phyloP scores from a whole-genome alignment of 2,113 vertebrate genomes.

The Plestiodon gilberti region DNA sequence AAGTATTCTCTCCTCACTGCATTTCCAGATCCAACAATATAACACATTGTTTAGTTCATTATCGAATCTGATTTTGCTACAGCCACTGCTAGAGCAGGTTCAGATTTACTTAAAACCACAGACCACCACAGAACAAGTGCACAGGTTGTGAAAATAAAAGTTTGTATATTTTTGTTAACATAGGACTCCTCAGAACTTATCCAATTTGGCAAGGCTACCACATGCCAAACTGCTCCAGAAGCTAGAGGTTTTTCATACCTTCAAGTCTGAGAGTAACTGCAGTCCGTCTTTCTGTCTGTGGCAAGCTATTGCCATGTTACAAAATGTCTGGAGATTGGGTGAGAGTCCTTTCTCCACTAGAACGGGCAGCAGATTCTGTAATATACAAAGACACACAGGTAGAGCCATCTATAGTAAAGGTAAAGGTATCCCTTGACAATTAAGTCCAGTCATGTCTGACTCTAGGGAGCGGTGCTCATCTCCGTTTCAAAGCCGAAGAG shows the following conservation, averaged over 20 bases:
- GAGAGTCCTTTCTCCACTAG: constrained; percentile 80
- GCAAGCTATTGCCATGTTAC: constrained; percentile 88
- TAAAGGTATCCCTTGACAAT: too few species aligned
- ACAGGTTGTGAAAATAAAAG: neutral
- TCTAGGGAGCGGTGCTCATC: too few species aligned
- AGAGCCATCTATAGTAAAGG: too few species aligned
- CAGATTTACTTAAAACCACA: too few species aligned
- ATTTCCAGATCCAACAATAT: too few species aligned
- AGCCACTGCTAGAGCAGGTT: neutral
- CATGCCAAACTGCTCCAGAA: neutral
- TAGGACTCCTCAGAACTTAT: neutral
- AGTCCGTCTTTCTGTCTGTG: constrained; percentile 77
- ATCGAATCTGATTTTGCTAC: neutral
- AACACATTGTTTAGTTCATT: neutral
- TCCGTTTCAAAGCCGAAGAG: too few species aligned
- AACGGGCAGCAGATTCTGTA: constrained; percentile 81
- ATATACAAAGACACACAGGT: neutral
- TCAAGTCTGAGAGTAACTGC: constrained; percentile 88
- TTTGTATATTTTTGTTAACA: neutral
- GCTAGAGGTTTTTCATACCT: constrained; percentile 75
- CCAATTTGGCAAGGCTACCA: too few species aligned
- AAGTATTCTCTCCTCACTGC: neutral
- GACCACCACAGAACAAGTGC: too few species aligned
- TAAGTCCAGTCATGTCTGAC: too few species aligned
- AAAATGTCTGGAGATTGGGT: constrained; percentile 86